Evolutionary conservation across 1,140 invertebrate species (phyloP), one percentile per base, ranked within the genome.

Genomic region (Xylocopa sonorina): DNA sequence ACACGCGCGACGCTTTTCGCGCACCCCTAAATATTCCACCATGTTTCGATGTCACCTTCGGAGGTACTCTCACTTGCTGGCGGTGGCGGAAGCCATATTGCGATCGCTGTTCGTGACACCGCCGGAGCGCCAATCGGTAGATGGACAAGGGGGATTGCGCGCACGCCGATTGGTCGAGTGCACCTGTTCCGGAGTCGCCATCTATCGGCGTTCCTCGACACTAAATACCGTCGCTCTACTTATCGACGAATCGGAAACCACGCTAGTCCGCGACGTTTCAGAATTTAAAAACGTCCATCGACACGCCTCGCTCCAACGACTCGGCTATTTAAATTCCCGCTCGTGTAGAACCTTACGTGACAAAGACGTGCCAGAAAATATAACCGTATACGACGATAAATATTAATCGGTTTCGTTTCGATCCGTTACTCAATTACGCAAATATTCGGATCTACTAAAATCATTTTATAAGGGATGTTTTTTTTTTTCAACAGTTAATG

Each of bases 51-150:
- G 79, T 88, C 84, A 89, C 83, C 83, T 62, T 77, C 71, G 68
- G 78, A 87, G 75, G 53, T 88, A 92, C 88, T 92, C 88, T 92
- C 90, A 90, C 90, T 92, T 87, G 86, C 87, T 89, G 68, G 85
- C 89, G 77, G 83, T 92, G 87, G 90, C 90, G 91, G 92, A 92
- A 92, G 92, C 92, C 92, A 92, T 92, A 92, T 92, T 92, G 92
- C 89, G 85, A 89, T 90, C 88, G 85, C 86, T 85, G 81, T 83
- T 63, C 81, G 83, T 83, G 83, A 83, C 81, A 87, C 83, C 78
- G 82, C 58, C 72, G 76, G 71, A 87, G 85, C 85, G 82, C 82
- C 83, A 87, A 86, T 80, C 79, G 73, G 21, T 60, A 53, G 57
- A 12, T 27, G 55, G 41, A 34, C 64, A 50, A 63, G 64, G 63